Conservation (phyloP, 2,113 vertebrate species). For the Apeltes quadracus region DNA sequence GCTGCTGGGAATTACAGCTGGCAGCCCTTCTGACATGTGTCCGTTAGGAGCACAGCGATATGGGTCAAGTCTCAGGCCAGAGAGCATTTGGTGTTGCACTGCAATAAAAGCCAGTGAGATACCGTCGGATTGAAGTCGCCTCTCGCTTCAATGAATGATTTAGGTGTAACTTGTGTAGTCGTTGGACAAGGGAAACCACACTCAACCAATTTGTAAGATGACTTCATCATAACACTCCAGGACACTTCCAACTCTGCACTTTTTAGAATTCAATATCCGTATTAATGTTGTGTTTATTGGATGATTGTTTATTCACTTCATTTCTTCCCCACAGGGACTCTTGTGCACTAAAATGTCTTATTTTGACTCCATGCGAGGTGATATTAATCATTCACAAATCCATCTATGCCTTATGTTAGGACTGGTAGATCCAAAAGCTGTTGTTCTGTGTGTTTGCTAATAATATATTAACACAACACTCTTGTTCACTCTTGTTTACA, state of each 20-base stretch:
- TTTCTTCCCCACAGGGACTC: constrained; percentile 16
- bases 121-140: not conserved
- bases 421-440: not conserved
- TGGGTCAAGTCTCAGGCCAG: constrained; percentile 24
- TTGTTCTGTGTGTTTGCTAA: too few relatives aligned
- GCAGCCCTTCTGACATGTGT: constrained; percentile 43
- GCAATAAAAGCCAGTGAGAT: constrained; percentile 24
- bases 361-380: not conserved
- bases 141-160: not conserved
- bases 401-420: too few relatives aligned
- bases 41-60: constrained; percentile 27
- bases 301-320: constrained; percentile 10
- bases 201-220: not conserved
- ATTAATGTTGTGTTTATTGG: not conserved
- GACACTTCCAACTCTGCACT: not conserved
- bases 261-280: not conserved
- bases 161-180: not conserved
- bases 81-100: constrained; percentile 13
- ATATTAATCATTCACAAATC: constrained; percentile 6
- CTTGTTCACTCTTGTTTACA: too few relatives aligned
- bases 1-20: constrained; percentile 29
- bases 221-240: not conserved
- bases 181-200: too few relatives aligned
- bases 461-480: too few relatives aligned
- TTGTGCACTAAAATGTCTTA: not conserved